Conservation (phyloP, 2,113 vertebrate genomes). For the Corythoichthys haematopterus region DNA sequence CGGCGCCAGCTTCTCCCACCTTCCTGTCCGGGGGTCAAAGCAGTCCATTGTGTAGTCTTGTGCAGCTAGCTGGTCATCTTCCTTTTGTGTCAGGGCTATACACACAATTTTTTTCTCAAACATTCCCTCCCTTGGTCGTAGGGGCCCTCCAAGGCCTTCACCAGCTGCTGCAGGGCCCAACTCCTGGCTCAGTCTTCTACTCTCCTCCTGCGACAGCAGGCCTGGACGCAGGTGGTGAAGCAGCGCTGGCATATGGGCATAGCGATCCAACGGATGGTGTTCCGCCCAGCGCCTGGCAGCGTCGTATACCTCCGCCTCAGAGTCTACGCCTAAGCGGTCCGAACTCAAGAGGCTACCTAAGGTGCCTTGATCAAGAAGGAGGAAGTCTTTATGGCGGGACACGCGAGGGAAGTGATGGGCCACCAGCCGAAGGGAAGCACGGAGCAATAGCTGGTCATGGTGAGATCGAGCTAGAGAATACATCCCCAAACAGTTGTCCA, state of each 20-base stretch:
- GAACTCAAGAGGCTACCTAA: conserved; percentile 77
- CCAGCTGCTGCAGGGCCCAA: conserved; percentile 61
- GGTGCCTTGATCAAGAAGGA: conserved; percentile 75
- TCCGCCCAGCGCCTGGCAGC: conserved; percentile 77
- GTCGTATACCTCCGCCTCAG: conserved; percentile 75
- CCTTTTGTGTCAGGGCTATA: conserved; percentile 73
- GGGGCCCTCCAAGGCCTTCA: conserved; percentile 67
- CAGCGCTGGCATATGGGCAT: conserved; percentile 70
- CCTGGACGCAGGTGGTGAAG: conserved; percentile 74
- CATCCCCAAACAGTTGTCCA: conserved; percentile 79
- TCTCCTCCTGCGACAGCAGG: conserved; percentile 74
- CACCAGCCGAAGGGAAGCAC: conserved; percentile 73
- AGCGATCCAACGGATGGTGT: conserved; percentile 68
- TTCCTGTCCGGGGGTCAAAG: conserved; percentile 75
- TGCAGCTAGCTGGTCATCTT: conserved; percentile 61
- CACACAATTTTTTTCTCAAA: conserved; percentile 81
- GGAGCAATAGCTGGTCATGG: conserved; percentile 76
- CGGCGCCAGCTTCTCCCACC: conserved; percentile 77
- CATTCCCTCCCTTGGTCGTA: conserved; percentile 77
- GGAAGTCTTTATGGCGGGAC: conserved; percentile 74
- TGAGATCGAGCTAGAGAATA: conserved; percentile 79
- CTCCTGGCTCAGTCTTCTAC: conserved; percentile 70
- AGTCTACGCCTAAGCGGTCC: conserved; percentile 75
- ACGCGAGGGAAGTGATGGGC: conserved; percentile 77
- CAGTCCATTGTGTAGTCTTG: conserved; percentile 74